These are phyloP conservation scores for Gallinago nigripennis DNA, from an alignment of 2,797 vertebrate species.

Conservation along the genomic window DNA sequence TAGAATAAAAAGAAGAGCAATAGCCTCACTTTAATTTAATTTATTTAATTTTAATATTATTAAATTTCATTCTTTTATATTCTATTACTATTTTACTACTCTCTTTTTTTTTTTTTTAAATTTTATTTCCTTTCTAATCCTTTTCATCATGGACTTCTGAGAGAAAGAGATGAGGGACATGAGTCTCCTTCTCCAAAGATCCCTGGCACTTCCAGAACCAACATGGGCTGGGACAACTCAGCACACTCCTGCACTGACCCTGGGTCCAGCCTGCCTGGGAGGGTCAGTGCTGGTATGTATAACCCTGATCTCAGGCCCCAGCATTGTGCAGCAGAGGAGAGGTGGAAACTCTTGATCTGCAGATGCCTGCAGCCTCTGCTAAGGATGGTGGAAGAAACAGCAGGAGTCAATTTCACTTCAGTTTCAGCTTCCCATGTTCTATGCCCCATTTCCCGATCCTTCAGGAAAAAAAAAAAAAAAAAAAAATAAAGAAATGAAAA, in stretches of 20 bases:
- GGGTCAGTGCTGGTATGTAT: not conserved
- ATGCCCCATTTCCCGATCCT: not conserved
- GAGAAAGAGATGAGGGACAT: not conserved
- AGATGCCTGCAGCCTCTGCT: not conserved
- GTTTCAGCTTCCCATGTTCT: not conserved
- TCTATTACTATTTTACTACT: not conserved
- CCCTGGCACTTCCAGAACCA: fast-evolving
- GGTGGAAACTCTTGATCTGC: not conserved
- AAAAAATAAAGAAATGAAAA: fast-evolving
- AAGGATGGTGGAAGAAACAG: not conserved
- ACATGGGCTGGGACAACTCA: fast-evolving
- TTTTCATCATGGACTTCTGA: not conserved
- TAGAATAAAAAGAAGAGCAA: not conserved
- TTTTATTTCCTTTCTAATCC: not conserved
- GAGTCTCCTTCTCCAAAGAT: not conserved
- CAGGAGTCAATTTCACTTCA: not conserved
- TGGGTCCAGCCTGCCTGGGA: not conserved
- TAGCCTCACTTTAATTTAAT: not conserved
- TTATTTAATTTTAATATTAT: not conserved
- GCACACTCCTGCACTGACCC: not conserved
- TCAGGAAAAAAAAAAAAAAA: not conserved
- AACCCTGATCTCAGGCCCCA: not conserved
- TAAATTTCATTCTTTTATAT: not conserved
- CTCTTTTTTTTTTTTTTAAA: fast-evolving
- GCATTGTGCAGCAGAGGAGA: not conserved